Evolutionary conservation across 2,113 vertebrate species (phyloP), one percentile per base, ranked within the genome.

Genomic region (Emberiza fucata): DNA sequence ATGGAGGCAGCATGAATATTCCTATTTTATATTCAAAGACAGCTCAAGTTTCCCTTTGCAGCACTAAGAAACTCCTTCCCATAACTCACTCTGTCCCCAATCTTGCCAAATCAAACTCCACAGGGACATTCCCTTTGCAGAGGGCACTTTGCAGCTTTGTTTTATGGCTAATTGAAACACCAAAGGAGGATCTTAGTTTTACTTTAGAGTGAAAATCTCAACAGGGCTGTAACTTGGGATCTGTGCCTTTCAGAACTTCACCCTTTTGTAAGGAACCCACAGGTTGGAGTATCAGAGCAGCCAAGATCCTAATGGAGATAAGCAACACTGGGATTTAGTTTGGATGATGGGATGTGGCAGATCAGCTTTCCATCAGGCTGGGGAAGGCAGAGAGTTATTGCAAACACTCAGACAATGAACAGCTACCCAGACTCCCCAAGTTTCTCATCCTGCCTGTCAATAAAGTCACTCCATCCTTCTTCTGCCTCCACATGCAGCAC

Each of bases 331-430:
- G 40, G 71, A 28, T 86, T 88, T 69, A 60, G 50, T 72, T 79
- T 61, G 48, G 54, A 61, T 76, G 73, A 69, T 54, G 70, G 33
- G 75, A 72, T 5, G 11, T 59, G 53, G 73, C 42, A 72, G 76
- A 92, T 56, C 48, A 81, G 40, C 23, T n/a, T 76, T 56, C 37
- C 31, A 69, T 22, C 18, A 5, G 35, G 64, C 56, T 60, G n/a
- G 22, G 39, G 56, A 88, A 92, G 64, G 83, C 31, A 83, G 33
- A 78, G 47, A 69, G 60, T 45, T 73, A 68, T 73, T 94, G 75
- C 88, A 91, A 93, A 88, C 61, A 44, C 77, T 51, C 68, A 91
- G 76, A 81, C 84, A 88, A 94, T 83, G 83, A 92, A 94, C 96
- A 94, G 47, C 73, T 75, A 73, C 40, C 77, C 69, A 64, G 91